Evolutionary conservation across 2,113 vertebrate genomes (phyloP), one percentile per base, ranked within the genome.

Genomic region (Pao palembangensis): DNA sequence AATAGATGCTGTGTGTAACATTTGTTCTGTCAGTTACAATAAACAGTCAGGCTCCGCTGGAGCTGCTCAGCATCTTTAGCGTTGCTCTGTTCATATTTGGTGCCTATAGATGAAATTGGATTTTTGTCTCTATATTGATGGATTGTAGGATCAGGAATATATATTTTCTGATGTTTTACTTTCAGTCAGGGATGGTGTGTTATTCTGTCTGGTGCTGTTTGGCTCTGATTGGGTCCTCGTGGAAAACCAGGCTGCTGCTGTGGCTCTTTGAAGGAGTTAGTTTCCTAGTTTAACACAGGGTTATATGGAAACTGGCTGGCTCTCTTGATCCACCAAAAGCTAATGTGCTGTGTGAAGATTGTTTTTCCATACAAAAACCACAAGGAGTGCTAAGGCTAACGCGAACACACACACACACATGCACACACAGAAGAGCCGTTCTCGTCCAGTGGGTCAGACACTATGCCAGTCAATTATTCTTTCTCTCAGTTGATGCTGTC

Each of bases 231-330:
- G 67, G 67, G 51, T 57, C 0, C 38, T 80, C 68, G 67, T 82
- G 75, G 79, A 82, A 82, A 78, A 67, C 20, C 70, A 59, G 34
- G 31, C 65, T 7, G 58, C 69, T 55, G 63, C 69, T 55, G 63
- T 47, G 75, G 69, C 74, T 80, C 72, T 73, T 58, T 52, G 20
- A 65, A 41, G 58, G 75, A 79, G 50, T 59, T 46, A 63, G 60
- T 80, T 84, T 84, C 72, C 75, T 38, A 64, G 60, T 62, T 76
- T 76, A 71, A 71, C 70, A 69, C 58, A 2, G 66, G 64, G 69
- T 81, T 80, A 52, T 64, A 75, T 85, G 83, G 85, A 87, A 87
- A 87, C 81, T 85, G 79, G 70, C 75, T 77, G 71, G 58, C 72
- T 80, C 56, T 55, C 69, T 51, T 49, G 66, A 76, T 67, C 71